Evolutionary conservation across 2,113 vertebrate species (phyloP).

Genomic region (Stigmatopora argus): DNA sequence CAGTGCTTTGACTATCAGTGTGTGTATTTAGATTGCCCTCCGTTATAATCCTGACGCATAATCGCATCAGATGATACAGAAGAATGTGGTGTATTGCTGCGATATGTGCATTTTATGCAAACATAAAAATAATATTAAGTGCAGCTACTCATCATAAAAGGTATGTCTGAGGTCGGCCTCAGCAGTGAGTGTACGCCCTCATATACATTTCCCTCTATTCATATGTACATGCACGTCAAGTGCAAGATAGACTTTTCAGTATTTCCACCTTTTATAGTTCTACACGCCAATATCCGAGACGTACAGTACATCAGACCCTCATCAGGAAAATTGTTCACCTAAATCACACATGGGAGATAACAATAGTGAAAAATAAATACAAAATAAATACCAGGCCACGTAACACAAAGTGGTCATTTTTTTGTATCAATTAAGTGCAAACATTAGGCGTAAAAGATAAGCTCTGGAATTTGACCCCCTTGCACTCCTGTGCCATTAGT

Average conservation of each 20-base stretch:
- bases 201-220: slow-evolving; percentile 66
- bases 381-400: slow-evolving; percentile 52
- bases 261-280: slow-evolving; percentile 18
- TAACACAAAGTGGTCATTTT: slow-evolving; percentile 38
- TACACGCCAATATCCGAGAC: slow-evolving; percentile 19
- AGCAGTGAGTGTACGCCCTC: slow-evolving; percentile 48
- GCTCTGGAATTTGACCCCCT: slow-evolving; percentile 93
- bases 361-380: slow-evolving; percentile 29
- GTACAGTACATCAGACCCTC: slow-evolving; percentile 32
- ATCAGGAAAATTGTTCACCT: slow-evolving; percentile 32
- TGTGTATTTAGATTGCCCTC: slow-evolving; percentile 13
- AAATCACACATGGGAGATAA: slow-evolving; percentile 33
- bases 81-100: slow-evolving; percentile 62
- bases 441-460: slow-evolving; percentile 92
- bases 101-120: slow-evolving; percentile 65
- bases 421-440: slow-evolving; percentile 7
- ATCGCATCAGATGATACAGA: slow-evolving; percentile 30
- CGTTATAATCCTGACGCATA: slow-evolving; percentile 22
- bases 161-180: slow-evolving; percentile 42
- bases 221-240: slow-evolving; percentile 55
- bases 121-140: slow-evolving; percentile 60
- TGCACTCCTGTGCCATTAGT: slow-evolving; percentile 96
- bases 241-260: slow-evolving; percentile 33
- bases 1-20: slow-evolving; percentile 10
- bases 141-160: slow-evolving; percentile 59